A percentile compares a stretch with the other conserved stretches of the same genome.
Evolutionary conservation across 1,140 invertebrate genomes (phyloP).

Genomic region (Drosophila novamexicana): DNA sequence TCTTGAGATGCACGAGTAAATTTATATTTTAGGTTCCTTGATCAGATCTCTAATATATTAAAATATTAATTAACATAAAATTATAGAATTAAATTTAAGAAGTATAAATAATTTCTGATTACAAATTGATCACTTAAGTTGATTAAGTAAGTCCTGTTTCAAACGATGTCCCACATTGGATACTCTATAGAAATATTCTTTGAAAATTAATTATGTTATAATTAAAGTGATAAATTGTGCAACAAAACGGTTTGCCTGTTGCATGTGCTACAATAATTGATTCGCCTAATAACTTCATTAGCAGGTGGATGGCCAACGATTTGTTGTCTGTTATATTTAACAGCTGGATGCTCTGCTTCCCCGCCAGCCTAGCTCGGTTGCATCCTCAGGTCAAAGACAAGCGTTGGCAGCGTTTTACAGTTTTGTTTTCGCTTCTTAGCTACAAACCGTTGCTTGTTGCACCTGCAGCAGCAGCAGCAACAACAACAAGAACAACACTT

Average conservation of each 20-base stretch:
- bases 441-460: conserved; percentile 45
- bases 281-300: conserved; percentile 78
- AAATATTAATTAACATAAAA: too few relatives aligned
- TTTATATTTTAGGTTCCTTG: too few relatives aligned
- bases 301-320: conserved; percentile 57
- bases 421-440: conserved; percentile 57
- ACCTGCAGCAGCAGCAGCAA: conserved; percentile 61
- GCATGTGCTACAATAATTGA: conserved; percentile 47
- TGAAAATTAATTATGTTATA: neutral
- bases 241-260: conserved; percentile 22
- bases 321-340: conserved; percentile 73
- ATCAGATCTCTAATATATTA: too few relatives aligned
- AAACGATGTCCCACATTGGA: neutral
- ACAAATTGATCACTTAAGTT: neutral
- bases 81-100: neutral
- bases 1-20: too few relatives aligned
- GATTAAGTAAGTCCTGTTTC: neutral
- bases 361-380: neutral
- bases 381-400: conserved; percentile 36
- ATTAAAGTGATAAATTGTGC: conserved; percentile 15
- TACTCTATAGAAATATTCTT: neutral
- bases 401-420: conserved; percentile 66
- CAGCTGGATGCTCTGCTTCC: conserved; percentile 28
- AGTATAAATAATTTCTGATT: neutral
- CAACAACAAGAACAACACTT: conserved; percentile 51